Conservation (phyloP, 2,797 vertebrate genomes). For the Helarctos malayanus region DNA sequence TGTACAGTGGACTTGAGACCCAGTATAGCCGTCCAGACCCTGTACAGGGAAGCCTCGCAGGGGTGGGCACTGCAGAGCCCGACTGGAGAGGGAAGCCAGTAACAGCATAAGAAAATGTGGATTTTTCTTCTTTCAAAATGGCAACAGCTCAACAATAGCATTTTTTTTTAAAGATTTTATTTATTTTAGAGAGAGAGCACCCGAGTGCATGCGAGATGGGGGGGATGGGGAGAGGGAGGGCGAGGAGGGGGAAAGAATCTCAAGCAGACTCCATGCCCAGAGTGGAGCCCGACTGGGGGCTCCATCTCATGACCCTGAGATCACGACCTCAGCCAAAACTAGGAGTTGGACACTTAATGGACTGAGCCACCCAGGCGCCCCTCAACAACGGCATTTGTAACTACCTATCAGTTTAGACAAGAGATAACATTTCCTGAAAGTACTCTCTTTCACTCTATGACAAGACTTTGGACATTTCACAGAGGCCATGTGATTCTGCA, state of each 20-base stretch:
- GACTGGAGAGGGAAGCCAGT: background rate
- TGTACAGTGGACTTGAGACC: background rate
- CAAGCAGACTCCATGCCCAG: background rate
- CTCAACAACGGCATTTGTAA: background rate
- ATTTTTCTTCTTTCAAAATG: background rate
- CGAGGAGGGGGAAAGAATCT: background rate
- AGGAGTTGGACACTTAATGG: background rate
- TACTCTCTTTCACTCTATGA: background rate
- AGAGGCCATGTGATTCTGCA: background rate
- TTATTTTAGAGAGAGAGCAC: background rate
- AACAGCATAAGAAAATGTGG: background rate
- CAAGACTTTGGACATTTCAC: background rate
- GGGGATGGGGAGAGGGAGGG: background rate
- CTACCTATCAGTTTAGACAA: background rate
- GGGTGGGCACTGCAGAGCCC: fast-evolving
- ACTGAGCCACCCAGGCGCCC: background rate
- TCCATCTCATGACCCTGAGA: background rate
- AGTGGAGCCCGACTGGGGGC: background rate
- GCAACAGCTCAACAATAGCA: background rate
- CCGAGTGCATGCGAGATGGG: background rate
- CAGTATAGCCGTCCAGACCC: fast-evolving
- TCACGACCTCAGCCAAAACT: background rate
- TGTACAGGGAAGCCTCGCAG: fast-evolving
- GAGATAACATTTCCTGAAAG: background rate
- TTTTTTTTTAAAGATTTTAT: background rate